Conservation (phyloP, 2,797 vertebrate species). For the Leptoclinus maculatus region DNA sequence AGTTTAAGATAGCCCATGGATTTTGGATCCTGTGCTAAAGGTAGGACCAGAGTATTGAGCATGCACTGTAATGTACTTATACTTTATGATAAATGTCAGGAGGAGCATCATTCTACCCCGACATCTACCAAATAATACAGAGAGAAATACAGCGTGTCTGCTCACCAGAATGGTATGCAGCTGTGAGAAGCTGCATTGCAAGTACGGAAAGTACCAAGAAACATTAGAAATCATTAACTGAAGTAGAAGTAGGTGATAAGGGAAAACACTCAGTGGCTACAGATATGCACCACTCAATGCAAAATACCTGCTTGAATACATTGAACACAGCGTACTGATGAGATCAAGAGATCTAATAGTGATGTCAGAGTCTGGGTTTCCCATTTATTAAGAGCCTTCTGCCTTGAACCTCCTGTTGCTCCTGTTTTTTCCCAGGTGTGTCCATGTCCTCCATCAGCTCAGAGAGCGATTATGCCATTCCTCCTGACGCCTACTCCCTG, state of each 20-base stretch:
- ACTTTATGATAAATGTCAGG: not conserved
- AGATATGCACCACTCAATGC: not conserved
- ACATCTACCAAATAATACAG: not conserved
- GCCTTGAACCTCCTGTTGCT: not conserved
- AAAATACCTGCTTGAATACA: constrained; percentile 3
- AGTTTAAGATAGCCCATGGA: not conserved
- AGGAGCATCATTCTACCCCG: not conserved
- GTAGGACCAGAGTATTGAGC: not conserved
- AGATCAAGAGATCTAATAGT: constrained; percentile 5
- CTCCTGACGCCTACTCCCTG: constrained; percentile 93
- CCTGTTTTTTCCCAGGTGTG: constrained; percentile 81
- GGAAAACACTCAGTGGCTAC: not conserved
- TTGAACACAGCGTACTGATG: not conserved
- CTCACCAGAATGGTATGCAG: not conserved
- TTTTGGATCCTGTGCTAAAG: not conserved
- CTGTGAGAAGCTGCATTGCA: not conserved
- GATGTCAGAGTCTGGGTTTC: constrained; percentile 17
- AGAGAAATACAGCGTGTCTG: not conserved
- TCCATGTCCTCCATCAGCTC: constrained; percentile 97
- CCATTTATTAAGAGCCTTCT: constrained; percentile 6
- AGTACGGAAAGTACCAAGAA: not conserved
- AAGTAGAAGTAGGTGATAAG: not conserved
- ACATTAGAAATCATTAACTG: constrained; percentile 7
- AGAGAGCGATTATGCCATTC: constrained; percentile 96
- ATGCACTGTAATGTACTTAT: not conserved